Base-by-base conservation (phyloP, 2,888 invertebrate genomes). In the Tetranychus truncatus region DNA sequence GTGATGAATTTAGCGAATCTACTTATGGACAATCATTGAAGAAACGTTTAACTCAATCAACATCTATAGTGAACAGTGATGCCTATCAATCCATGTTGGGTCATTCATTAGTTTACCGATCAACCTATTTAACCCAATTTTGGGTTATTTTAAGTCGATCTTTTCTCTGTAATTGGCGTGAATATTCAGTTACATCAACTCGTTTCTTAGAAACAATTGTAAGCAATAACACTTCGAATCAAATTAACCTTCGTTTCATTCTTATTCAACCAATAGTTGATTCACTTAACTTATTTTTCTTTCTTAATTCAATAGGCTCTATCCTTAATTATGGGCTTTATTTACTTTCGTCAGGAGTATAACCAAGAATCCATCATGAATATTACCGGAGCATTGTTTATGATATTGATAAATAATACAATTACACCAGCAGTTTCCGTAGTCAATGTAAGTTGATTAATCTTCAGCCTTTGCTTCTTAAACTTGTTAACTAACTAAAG, bases 391-490 rank as follows among this genome's bases (percentile, higher is more conserved):
- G 92, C 90, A 44, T 86, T 95, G 75, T 95, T 93, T 82, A 88
- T 94, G 81, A 89, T 93, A 82, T 86, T 93, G 73, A 91, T 92
- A 20, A 93, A 92, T 81, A 90, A 93, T 89, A 94, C 94, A 7
- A 94, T 95, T 83, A 91, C 92, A 81, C 94, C 93, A 82, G 89
- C 93, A n/a, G 93, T 94, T 81, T 91, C 93, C 77, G 95, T 95
- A 69, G 89, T 95, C 76, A 91, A 90, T 82, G 95, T 95, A 84
- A 88, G 90, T 86, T 24, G 2, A 18, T 24, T 67, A 34, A 45
- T 44, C 18, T 46, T 46, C 3, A 46, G n/a, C n/a, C 18, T 66
- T 73, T 18, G 1, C 9, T 73, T 1, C 2, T 1, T 66, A 66
- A 66, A n/a, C 6, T 66, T 66, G n/a, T 66, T 66, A 4, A 34